Conservation (phyloP, 2,113 vertebrate species). For the Lethenteron reissneri region DNA sequence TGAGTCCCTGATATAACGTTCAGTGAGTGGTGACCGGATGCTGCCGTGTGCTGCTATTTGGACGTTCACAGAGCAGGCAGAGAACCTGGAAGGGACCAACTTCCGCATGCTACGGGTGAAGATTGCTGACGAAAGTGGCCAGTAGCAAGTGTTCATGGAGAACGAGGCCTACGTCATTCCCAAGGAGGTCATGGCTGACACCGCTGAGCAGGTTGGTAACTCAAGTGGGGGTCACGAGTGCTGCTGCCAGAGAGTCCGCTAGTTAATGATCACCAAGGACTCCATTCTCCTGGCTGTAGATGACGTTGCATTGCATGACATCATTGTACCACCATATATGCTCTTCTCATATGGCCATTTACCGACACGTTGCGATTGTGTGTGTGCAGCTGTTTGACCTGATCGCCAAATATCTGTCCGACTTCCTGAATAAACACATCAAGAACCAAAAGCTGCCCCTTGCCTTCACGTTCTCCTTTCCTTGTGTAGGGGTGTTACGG, state of each 20-base stretch:
- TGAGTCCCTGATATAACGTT: too few species aligned
- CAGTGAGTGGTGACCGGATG: too few species aligned
- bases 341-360: too few species aligned
- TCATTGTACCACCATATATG: too few species aligned
- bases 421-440: constrained; percentile 71
- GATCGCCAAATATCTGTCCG: constrained; percentile 59
- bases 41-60: too few species aligned
- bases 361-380: too few species aligned
- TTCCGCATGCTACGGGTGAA: constrained; percentile 65
- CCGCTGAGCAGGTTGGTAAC: constrained; percentile 37
- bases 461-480: constrained; percentile 16
- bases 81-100: constrained; percentile 62
- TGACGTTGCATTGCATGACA: too few species aligned
- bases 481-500: constrained; percentile 14
- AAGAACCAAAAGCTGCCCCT: constrained; percentile 74
- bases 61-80: too few species aligned
- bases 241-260: too few species aligned
- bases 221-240: too few species aligned
- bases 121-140: constrained; percentile 39
- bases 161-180: constrained; percentile 75
- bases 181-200: constrained; percentile 60
- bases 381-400: constrained; percentile 67
- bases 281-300: too few species aligned
- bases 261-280: too few species aligned
- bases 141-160: constrained; percentile 74